Conservation (phyloP, 1,140 invertebrate genomes). For the Radopholus similis region DNA sequence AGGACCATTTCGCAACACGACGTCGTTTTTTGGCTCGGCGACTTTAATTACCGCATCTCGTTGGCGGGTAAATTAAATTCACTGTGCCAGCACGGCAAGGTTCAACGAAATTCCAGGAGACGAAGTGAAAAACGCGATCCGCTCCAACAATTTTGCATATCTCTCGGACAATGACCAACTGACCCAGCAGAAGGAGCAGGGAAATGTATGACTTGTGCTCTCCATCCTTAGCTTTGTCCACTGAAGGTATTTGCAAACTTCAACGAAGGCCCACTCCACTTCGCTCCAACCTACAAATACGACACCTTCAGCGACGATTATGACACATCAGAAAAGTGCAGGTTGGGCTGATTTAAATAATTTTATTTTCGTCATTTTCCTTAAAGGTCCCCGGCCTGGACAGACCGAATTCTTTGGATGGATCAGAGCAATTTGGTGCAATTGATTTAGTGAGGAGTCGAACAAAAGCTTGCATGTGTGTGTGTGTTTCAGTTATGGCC, state of each 20-base stretch:
- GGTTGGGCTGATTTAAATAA: constrained; percentile 4
- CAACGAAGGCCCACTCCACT: constrained; percentile 82
- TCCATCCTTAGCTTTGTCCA: neutral
- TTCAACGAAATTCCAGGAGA: constrained; percentile 63
- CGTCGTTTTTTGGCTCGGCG: constrained; percentile 98
- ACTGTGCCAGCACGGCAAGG: neutral
- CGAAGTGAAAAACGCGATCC: constrained; percentile 80
- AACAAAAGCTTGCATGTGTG: neutral
- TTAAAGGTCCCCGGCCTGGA: constrained; percentile 78
- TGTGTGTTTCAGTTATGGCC: constrained; percentile 64
- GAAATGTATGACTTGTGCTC: constrained; percentile 58
- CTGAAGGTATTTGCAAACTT: constrained; percentile 91
- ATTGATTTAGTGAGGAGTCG: constrained; percentile 63
- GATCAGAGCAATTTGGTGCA: constrained; percentile 66
- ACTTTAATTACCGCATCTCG: constrained; percentile 98
- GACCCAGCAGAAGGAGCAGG: constrained; percentile 64
- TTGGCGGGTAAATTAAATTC: constrained; percentile 69
- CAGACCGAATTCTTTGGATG: constrained; percentile 88
- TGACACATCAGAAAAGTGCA: constrained; percentile 95
- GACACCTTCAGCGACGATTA: constrained; percentile 98
- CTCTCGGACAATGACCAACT: constrained; percentile 86
- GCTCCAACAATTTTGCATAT: constrained; percentile 72
- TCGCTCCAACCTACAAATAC: constrained; percentile 97
- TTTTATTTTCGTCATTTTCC: neutral
- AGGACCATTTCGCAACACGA: constrained; percentile 87